Percentiles rank a stretch among this genome's conserved stretches.
Evolutionary conservation across 2,113 vertebrate species (phyloP).

Genomic region (Protomyctophum bolini): DNA sequence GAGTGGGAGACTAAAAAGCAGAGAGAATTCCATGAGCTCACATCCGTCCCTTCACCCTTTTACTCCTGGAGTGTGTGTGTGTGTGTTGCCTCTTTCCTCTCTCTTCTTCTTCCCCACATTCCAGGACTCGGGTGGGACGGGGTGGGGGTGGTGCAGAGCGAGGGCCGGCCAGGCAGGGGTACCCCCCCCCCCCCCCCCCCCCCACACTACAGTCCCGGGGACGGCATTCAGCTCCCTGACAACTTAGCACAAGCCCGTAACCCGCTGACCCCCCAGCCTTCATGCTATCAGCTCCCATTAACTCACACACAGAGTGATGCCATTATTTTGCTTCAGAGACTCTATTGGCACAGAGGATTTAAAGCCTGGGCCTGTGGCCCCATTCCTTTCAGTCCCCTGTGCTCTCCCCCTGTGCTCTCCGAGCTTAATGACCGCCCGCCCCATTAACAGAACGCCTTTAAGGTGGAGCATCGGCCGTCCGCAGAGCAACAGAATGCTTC

Average conservation of each 20-base stretch:
- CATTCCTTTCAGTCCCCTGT: slow-evolving; percentile 80
- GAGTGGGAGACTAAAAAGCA: neutral
- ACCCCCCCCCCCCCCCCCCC: slow-evolving; percentile 51
- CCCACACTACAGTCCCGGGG: slow-evolving; percentile 69
- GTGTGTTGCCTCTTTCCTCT: neutral
- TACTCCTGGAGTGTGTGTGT: slow-evolving; percentile 22
- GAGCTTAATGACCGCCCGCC: slow-evolving; percentile 76
- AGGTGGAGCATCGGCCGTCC: slow-evolving; percentile 70
- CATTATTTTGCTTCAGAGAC: slow-evolving; percentile 89
- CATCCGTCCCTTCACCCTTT: slow-evolving; percentile 46
- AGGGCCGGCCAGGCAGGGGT: slow-evolving; percentile 45
- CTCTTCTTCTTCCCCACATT: slow-evolving; percentile 62
- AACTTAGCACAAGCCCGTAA: slow-evolving; percentile 80
- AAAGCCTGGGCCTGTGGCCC: slow-evolving; percentile 77
- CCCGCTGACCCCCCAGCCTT: slow-evolving; percentile 85
- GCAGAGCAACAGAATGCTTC: slow-evolving; percentile 57
- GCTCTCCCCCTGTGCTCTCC: slow-evolving; percentile 78
- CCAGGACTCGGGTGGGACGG: too few relatives aligned
- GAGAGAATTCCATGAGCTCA: slow-evolving; percentile 53
- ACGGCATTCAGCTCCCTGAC: slow-evolving; percentile 90
- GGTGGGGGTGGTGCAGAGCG: slow-evolving; percentile 29
- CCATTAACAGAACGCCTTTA: slow-evolving; percentile 79
- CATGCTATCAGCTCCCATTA: slow-evolving; percentile 89
- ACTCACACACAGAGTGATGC: slow-evolving; percentile 84
- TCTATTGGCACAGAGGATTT: slow-evolving; percentile 83